Evolutionary conservation across 2,888 invertebrate genomes (phyloP), one percentile per base, ranked within the genome.

Genomic region (Dascillus cervinus): DNA sequence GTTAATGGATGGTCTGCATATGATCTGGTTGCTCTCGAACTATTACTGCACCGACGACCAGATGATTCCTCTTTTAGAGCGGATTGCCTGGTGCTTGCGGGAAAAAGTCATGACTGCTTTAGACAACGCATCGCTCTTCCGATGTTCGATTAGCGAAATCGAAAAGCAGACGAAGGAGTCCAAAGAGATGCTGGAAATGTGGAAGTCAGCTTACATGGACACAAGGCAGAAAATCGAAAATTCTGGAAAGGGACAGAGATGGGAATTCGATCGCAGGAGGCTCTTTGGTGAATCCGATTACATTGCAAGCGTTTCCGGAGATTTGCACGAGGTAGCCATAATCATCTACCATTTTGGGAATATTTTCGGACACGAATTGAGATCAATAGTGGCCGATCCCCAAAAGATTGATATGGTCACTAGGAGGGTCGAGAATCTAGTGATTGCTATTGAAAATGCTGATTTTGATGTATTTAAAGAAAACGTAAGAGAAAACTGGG

Each of bases 21-120:
- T 92, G 73, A 83, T 92, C 53, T 94, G 94, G 94, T 82, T 91
- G 27, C 73, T 94, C 30, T 92, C 92, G 0, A 69, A 77, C 28
- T 87, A 89, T 50, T 94, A 86, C 58, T 80, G 85, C 38, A 76
- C 70, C 0, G 92, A 92, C 53, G 85, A 87, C 39, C 75, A 82
- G 34, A 91, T 94, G 90, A 78, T 87, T 13, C 78, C 83, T 0
- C 67, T 95, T 2, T 70, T 94, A 56, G 76, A 81, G 37, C 74
- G 87, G 49, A 84, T 94, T 47, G 87, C 88, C 0, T 83, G 83
- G 77, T 82, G 86, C 4, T 67, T 94, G 3, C 77, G 81, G 26
- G 74, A 84, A 38, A 84, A 88, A 59, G 78, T 88, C 3, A 80
- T 78, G 47, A 70, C 67, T 19, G 73, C 79, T 38, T 70, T 92